Evolutionary conservation across 2,113 vertebrate genomes (phyloP), one percentile per base, ranked within the genome.

Genomic region (Podarcis muralis): DNA sequence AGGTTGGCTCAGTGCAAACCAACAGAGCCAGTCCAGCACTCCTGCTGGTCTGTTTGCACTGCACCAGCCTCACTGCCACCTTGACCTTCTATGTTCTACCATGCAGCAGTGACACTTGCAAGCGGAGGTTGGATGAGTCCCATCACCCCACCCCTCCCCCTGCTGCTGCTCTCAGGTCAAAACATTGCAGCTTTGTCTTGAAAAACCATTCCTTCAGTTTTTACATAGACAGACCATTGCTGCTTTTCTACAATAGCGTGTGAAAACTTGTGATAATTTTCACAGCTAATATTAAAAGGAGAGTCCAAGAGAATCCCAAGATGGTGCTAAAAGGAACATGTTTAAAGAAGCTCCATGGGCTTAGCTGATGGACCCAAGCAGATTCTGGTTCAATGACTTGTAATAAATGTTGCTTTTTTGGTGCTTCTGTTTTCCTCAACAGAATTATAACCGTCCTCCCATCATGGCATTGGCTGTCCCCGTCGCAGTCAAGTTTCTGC

Each of bases 401-500:
- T 37, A 43, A 48, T 2, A 78, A 78, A 27, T 83, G 74, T 80
- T 37, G 68, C 71, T 83, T 91, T 84, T 88, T 32, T 37, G 43
- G 25, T 83, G 27, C 2, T 85, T 84, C 72, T 43, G 0, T 85
- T 0, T 90, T 93, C 79, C 37, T 30, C 37, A 8, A 1, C 97
- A 99, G 99, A 99, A 99, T 94, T 99, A 99, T 96, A 98, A 97
- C 85, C 96, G 89, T 74, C 97, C 98, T 1, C 96, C 97, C 0
- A 97, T 99, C 76, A 99, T 99, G 98, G 97, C 95, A 4, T 92
- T 99, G 80, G 99, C 98, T 0, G 97, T 99, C n/a, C 99, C 98
- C 0, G 97, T 99, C 25, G 99, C 99, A 0, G 98, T 99, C 92
- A 98, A 97, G 3, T 99, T 99, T 94, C 98, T 99, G 65, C 98